These are phyloP conservation scores for Pocillopora verrucosa DNA, from an alignment of 64 coral and sea anemone genomes.

Conservation along the genomic window DNA sequence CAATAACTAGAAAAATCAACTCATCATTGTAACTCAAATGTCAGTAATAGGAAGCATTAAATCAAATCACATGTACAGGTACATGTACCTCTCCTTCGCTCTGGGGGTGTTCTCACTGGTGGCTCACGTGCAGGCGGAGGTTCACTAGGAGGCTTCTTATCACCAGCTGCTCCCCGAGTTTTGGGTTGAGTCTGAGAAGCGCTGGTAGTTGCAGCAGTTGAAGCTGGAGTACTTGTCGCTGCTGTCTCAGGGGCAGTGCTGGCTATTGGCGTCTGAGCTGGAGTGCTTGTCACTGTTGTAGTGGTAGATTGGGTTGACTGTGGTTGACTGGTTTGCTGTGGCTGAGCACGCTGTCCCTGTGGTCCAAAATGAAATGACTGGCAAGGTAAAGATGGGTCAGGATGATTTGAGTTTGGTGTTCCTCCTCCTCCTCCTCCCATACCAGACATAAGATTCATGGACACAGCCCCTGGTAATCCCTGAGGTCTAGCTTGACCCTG, in stretches of 20 bases:
- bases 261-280: not conserved
- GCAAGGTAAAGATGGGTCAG: constrained; percentile 86
- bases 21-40: not conserved
- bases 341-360: constrained; percentile 29
- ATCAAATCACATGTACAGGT: not conserved
- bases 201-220: not conserved
- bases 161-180: not conserved
- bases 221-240: not conserved
- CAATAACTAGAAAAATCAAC: too few species aligned
- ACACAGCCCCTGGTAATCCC: not conserved
- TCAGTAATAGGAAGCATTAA: not conserved
- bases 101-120: not conserved
- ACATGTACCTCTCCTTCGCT: constrained; percentile 12
- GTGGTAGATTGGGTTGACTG: constrained; percentile 3
- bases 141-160: not conserved
- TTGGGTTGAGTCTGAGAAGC: not conserved
- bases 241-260: not conserved
- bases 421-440: not conserved
- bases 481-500: constrained; percentile 39
- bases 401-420: constrained; percentile 57
- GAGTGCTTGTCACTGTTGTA: not conserved
- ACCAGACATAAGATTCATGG: constrained; percentile 29
- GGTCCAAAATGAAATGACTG: constrained; percentile 99
- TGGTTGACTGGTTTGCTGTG: constrained; percentile 24
- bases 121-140: not conserved